Conservation (phyloP, 2,797 vertebrate genomes). For the Triplophysa bombifrons region DNA sequence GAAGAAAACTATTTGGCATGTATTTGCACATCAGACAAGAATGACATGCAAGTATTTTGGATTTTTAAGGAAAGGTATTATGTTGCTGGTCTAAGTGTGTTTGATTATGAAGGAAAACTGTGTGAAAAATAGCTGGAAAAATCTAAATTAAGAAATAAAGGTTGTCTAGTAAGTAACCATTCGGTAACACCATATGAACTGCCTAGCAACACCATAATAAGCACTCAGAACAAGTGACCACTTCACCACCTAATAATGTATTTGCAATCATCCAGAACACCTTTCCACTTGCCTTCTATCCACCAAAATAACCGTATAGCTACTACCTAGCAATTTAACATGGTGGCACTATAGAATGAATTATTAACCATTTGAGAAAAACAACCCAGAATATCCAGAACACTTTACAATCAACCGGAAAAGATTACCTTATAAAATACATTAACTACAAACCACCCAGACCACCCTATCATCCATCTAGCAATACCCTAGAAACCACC, state of each 20-base stretch:
- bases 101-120: too few relatives aligned
- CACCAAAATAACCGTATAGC: neutral
- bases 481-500: neutral
- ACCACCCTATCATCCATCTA: neutral
- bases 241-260: neutral
- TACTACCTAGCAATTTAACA: neutral
- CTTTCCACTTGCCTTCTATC: neutral
- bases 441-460: neutral
- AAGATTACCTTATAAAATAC: neutral
- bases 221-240: neutral
- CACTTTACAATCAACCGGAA: neutral
- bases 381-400: neutral
- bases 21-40: neutral
- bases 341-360: neutral
- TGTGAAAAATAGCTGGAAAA: too few relatives aligned
- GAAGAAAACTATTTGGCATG: too few relatives aligned
- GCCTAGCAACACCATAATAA: neutral
- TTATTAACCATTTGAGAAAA: neutral
- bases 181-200: neutral
- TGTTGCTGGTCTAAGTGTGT: too few relatives aligned
- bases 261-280: neutral
- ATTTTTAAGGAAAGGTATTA: too few relatives aligned
- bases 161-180: neutral
- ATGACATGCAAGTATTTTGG: neutral
- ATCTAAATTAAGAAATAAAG: neutral